A percentile compares a stretch with the other conserved stretches of the same genome.
These are phyloP conservation scores for Boloria euphrosyne DNA, from an alignment of 2,888 invertebrate species.

Conservation along the genomic window DNA sequence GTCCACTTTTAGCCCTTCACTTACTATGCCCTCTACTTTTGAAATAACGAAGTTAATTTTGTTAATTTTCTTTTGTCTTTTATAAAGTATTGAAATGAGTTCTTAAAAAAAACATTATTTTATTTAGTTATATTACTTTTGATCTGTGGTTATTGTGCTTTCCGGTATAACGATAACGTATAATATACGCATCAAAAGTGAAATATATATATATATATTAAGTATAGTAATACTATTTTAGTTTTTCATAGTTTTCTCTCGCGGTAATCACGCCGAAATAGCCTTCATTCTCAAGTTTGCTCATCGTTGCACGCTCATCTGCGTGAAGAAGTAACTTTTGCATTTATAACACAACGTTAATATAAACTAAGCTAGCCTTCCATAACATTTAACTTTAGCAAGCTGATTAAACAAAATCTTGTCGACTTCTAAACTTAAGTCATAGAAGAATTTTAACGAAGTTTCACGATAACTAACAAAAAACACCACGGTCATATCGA, in stretches of 20 bases:
- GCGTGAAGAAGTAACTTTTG: no score
- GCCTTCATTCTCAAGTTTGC: neutral
- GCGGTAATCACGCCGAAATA: no score
- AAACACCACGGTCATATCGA: constrained; percentile 25
- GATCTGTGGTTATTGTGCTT: no score
- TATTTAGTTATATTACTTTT: no score
- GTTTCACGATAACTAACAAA: constrained; percentile 4
- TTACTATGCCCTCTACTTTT: constrained; percentile 8
- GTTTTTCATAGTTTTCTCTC: neutral
- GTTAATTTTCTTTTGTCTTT: constrained; percentile 1
- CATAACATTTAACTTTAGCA: no score
- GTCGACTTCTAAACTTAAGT: neutral
- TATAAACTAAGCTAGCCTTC: no score
- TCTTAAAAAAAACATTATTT: no score
- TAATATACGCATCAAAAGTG: no score
- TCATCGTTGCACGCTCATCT: neutral
- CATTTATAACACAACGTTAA: no score
- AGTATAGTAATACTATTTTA: no score
- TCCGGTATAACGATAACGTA: no score
- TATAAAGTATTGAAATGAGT: neutral
- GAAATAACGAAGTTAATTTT: constrained; percentile 7
- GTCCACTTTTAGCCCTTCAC: constrained; percentile 25
- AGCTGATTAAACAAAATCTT: neutral
- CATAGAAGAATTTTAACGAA: constrained; percentile 15
- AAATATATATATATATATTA: no score